Base-by-base conservation (phyloP, 2,797 vertebrate genomes). In the Halcyon chelicuti region DNA sequence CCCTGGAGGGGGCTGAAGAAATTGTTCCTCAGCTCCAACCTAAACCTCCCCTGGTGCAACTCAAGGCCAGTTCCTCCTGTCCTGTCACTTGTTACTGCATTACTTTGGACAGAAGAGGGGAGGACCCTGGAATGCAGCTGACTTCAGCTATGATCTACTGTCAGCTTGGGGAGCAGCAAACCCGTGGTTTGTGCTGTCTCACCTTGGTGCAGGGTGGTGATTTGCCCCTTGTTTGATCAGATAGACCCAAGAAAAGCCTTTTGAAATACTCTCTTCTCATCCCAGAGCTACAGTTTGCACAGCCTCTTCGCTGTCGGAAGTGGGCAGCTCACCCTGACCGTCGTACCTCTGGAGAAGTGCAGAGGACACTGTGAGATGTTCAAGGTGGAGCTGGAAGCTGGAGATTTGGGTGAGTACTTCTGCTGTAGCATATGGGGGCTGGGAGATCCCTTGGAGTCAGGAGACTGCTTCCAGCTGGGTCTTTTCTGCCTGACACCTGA, bases 301-400 rank as follows among this genome's bases (percentile, higher is more conserved):
- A 98, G 98, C 57, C 98, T 99, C 90, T 98, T 99, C 14, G 97
- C 98, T 85, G 97, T 99, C 15, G 99, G 99, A 9, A 99, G 99
- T 1, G 99, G 99, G 0, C 98, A 98, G 61, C 98, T 99, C 12
- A 98, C 98, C 2, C 96, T 99, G 62, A 98, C 98, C 40, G 97
- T 99, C 17, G 96, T 98, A 68, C 99, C 99, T 7, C 97, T 99
- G 61, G 97, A 97, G 21, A 97, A 97, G 39, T 99, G 99, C 96
- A 98, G 98, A 89, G 98, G 96, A 95, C 99, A 99, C 93, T 99
- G 99, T 96, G 98, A 98, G 97, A 97, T 97, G 35, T 98, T 99
- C 96, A 98, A 98, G 80, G 94, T 99, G 90, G 99, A 99, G 47
- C 97, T 99, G 40, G 98, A 98, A 31, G 98, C 98, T 8, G 99